These are phyloP conservation scores for Pseudanteris insignis DNA, from an alignment of 2,888 invertebrate species.

Conservation along the genomic window DNA sequence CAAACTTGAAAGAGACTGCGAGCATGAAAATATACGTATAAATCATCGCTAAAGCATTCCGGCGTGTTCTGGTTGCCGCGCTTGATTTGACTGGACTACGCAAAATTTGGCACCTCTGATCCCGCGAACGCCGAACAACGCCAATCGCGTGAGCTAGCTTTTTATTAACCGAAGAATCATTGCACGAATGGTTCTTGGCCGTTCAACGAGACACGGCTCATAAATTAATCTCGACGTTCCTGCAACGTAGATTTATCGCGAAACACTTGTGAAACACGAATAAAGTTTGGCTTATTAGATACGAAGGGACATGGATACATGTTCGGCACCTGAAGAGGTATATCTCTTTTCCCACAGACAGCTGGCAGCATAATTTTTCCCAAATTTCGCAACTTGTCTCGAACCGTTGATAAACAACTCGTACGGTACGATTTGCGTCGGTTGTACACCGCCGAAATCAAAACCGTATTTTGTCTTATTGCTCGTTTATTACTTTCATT, in stretches of 20 bases:
- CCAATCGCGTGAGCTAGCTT: too few species aligned
- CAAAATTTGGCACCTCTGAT: constrained; percentile 23
- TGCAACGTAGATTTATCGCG: constrained; percentile 29
- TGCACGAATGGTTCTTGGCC: too few species aligned
- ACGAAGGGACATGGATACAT: constrained; percentile 26
- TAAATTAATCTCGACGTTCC: constrained; percentile 26
- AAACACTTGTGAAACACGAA: constrained; percentile 27
- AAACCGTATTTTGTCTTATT: too few species aligned
- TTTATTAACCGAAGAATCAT: too few species aligned
- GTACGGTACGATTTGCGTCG: too few species aligned
- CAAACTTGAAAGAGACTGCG: too few species aligned
- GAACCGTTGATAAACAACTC: too few species aligned
- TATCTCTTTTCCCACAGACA: constrained; percentile 24
- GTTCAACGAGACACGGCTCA: neutral
- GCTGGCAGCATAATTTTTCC: constrained; percentile 16
- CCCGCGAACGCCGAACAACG: too few species aligned
- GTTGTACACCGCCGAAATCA: too few species aligned
- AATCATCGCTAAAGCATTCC: neutral
- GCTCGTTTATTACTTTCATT: too few species aligned
- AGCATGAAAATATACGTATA: too few species aligned
- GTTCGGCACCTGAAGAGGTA: constrained; percentile 35
- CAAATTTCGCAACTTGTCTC: constrained; percentile 4
- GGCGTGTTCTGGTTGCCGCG: neutral
- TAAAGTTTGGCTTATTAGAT: constrained; percentile 32
- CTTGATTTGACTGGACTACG: constrained; percentile 17